A percentile compares a stretch with the other conserved stretches of the same genome.
Conservation (phyloP, 2,113 vertebrate genomes). For the Nesogale talazaci region DNA sequence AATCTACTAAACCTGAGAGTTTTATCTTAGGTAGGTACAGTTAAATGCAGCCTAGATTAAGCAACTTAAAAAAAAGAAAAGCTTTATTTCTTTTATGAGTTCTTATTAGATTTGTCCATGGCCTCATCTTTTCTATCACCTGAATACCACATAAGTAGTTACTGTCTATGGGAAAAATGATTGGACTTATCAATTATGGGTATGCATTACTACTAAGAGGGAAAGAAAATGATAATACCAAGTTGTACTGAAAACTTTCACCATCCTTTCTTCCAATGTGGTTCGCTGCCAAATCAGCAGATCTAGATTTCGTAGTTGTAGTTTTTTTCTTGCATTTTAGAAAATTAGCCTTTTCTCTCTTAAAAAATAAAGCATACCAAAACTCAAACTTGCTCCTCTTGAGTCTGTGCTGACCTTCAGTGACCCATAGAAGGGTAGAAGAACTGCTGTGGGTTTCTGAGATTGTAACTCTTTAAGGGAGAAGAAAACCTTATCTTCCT, state of each 20-base stretch:
- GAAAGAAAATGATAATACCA: slow-evolving; percentile 43
- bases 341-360: background rate
- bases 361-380: too few relatives aligned
- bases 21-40: background rate
- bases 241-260: slow-evolving; percentile 36
- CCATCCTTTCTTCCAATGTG: slow-evolving; percentile 27
- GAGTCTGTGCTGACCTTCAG: too few relatives aligned
- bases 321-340: background rate
- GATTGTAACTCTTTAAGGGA: too few relatives aligned
- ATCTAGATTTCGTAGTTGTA: background rate
- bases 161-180: slow-evolving; percentile 54
- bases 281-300: slow-evolving; percentile 47
- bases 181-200: slow-evolving; percentile 51
- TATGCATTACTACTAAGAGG: slow-evolving; percentile 54
- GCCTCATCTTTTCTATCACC: slow-evolving; percentile 45
- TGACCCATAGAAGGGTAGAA: too few relatives aligned
- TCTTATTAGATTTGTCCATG: background rate
- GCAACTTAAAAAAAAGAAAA: background rate
- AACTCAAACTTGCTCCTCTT: too few relatives aligned
- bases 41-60: background rate
- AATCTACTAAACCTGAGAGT: background rate
- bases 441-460: too few relatives aligned
- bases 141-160: slow-evolving; percentile 19
- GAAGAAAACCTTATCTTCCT: too few relatives aligned
- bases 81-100: background rate